Evolutionary conservation across 2,113 vertebrate genomes (phyloP), one percentile per base, ranked within the genome.

Genomic region (Nymphicus hollandicus): DNA sequence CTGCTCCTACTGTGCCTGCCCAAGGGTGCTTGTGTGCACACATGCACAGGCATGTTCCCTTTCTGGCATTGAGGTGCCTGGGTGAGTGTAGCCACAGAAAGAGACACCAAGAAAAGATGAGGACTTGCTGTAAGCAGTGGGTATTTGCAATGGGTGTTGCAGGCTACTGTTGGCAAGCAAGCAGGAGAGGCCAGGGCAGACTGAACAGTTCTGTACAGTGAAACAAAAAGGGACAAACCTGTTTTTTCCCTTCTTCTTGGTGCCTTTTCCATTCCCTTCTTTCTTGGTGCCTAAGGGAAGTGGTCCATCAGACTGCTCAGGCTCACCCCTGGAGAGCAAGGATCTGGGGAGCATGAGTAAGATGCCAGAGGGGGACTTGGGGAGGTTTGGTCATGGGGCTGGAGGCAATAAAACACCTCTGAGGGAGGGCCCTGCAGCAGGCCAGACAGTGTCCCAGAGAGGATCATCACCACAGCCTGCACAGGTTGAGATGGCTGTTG

Each of bases 1-100:
- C 56, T 60, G 52, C 41, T 74, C 1, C 0, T 1, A 0, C 5
- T 17, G 52, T 64, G 22, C 53, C 55, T 80, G 49, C 39, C 79
- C 35, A 5, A 24, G 72, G 44, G 3, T 41, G 49, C 47, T 49
- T 2, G 0, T 56, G 39, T 41, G 37, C 3, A 2, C 55, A n/a
- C 28, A 31, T 1, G 3, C 47, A 63, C 13, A 16, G 39, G 20
- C 6, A 2, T 44, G n/a, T 55, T 64, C 52, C 31, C 46, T 35
- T 46, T 29, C 76, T 63, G 53, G 37, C 58, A n/a, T 17, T 24
- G 70, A 49, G 37, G 27, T 89, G 41, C 50, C 53, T 7, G 41
- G 18, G 27, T 20, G 28, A 81, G 14, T 6, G 78, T 79, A 66
- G 43, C 52, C 56, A 13, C 37, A 6, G 4, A 83, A 70, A 69